Percentiles rank a stretch among this genome's conserved stretches.
Evolutionary conservation across 2,797 vertebrate genomes (phyloP).

Genomic region (Chromis chromis): DNA sequence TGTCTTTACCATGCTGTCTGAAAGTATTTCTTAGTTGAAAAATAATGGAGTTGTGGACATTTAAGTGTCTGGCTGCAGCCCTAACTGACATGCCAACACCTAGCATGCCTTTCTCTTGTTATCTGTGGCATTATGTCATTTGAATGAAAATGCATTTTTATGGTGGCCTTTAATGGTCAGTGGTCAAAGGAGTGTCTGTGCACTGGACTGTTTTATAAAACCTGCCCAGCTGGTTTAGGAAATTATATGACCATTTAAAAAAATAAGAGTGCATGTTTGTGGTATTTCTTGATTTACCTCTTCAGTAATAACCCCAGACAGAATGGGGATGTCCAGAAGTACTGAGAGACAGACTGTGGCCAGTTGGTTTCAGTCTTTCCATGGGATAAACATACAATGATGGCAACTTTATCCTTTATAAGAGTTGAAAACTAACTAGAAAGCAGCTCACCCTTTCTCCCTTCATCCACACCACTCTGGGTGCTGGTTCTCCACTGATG

Average conservation of each 20-base stretch:
- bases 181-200: too few relatives aligned
- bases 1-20: too few relatives aligned
- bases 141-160: too few relatives aligned
- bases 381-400: neutral
- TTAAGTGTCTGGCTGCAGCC: too few relatives aligned
- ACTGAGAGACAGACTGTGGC: too few relatives aligned
- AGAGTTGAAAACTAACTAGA: neutral
- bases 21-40: too few relatives aligned
- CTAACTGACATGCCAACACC: too few relatives aligned
- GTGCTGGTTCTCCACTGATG: slow-evolving; percentile 93
- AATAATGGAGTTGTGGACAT: too few relatives aligned
- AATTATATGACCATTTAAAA: neutral
- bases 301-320: neutral
- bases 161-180: too few relatives aligned
- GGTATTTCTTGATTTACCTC: neutral
- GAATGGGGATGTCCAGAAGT: neutral
- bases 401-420: neutral
- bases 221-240: neutral
- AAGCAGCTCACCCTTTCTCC: slow-evolving; percentile 91
- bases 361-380: neutral
- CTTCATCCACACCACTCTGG: slow-evolving; percentile 95
- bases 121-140: too few relatives aligned
- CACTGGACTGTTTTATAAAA: neutral
- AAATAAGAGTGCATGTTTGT: neutral
- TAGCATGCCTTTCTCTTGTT: too few relatives aligned